Evolutionary conservation across 2,797 vertebrate species (phyloP).

Genomic region (Ammospiza maritima): DNA sequence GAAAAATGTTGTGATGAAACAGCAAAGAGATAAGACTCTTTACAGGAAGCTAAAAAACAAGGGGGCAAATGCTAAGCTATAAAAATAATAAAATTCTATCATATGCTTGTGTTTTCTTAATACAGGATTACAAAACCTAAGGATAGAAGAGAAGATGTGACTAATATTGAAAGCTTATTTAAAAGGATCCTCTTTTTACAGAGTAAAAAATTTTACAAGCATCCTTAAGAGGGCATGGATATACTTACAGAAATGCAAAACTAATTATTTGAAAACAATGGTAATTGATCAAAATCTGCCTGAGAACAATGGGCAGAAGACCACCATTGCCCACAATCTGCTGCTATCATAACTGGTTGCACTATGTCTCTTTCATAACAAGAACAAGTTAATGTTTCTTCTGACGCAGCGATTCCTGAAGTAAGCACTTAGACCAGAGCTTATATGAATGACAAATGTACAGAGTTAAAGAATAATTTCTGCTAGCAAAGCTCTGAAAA

Average conservation of each 20-base stretch:
- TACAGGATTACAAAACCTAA: neutral
- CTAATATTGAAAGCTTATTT: neutral
- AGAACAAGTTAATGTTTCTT: neutral
- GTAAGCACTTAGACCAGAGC: neutral
- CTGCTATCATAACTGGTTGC: neutral
- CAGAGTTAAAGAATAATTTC: neutral
- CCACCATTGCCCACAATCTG: fast-evolving
- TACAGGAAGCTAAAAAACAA: neutral
- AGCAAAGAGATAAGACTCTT: neutral
- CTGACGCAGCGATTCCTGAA: neutral
- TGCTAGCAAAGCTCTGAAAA: neutral
- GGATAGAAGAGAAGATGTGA: neutral
- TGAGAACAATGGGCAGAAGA: neutral
- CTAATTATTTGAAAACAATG: neutral
- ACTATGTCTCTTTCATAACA: neutral
- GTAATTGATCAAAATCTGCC: neutral
- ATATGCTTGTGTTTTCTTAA: neutral
- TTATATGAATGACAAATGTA: neutral
- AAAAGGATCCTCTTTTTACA: neutral
- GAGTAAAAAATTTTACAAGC: neutral
- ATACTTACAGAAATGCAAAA: neutral
- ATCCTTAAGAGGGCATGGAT: neutral
- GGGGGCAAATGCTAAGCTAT: neutral
- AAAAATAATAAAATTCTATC: neutral
- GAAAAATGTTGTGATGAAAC: too few species aligned